phyloP scores from a whole-genome alignment of 1,140 invertebrate species.

The Bombus soroeensis region DNA sequence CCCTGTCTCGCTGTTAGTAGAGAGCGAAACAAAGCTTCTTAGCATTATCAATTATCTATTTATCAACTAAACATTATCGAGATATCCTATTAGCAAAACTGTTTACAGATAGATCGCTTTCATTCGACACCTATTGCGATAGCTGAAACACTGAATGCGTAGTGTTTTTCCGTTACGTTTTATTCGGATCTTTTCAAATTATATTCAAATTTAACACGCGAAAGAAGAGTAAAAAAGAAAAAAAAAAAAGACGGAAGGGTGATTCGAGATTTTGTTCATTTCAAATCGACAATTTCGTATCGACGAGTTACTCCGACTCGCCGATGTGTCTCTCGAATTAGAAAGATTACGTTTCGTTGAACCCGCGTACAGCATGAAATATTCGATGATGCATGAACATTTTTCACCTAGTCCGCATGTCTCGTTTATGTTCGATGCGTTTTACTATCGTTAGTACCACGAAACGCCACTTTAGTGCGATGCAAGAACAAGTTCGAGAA shows the following conservation, averaged over 20 bases:
- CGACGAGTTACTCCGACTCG: too few species aligned
- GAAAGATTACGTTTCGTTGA: neutral
- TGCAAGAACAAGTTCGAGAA: neutral
- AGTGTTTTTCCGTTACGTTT: neutral
- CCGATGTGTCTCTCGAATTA: neutral
- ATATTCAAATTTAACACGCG: neutral
- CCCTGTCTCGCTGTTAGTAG: constrained; percentile 20
- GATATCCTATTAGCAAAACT: neutral
- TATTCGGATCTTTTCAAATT: neutral
- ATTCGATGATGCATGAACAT: constrained; percentile 29
- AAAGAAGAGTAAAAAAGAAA: neutral
- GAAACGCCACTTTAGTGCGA: constrained; percentile 34
- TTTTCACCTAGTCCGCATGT: constrained; percentile 24
- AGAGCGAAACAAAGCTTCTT: constrained; percentile 29
- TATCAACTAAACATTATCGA: neutral
- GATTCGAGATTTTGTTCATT: neutral
- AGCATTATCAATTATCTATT: neutral
- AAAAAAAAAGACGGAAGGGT: too few species aligned
- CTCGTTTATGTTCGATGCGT: constrained; percentile 23
- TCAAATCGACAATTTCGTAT: too few species aligned
- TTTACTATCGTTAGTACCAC: neutral
- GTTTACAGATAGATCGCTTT: constrained; percentile 44
- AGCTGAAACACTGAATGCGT: constrained; percentile 38
- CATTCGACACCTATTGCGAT: constrained; percentile 6
- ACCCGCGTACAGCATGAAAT: constrained; percentile 15